These are phyloP conservation scores for Melanotaenia boesemani DNA, from an alignment of 2,797 vertebrate species.

Conservation along the genomic window DNA sequence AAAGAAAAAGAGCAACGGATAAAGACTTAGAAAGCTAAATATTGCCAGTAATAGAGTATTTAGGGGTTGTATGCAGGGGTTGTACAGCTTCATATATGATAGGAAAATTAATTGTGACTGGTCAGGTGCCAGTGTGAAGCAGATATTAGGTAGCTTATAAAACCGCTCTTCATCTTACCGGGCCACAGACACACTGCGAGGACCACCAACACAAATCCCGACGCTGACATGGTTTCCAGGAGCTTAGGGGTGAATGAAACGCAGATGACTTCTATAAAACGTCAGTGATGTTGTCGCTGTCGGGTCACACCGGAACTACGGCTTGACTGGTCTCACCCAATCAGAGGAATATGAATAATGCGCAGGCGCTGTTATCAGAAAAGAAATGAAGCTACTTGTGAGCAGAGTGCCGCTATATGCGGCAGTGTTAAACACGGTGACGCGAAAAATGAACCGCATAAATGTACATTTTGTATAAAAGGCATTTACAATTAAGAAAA, in stretches of 20 bases:
- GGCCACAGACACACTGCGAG: conserved; percentile 41
- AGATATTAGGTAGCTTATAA: neutral
- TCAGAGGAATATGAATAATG: conserved; percentile 10
- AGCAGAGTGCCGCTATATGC: neutral
- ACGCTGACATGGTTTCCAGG: conserved; percentile 40
- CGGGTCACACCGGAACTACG: conserved; percentile 44
- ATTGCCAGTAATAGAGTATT: neutral
- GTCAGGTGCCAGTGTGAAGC: conserved; percentile 15
- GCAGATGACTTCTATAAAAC: conserved; percentile 11
- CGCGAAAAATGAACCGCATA: no score
- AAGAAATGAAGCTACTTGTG: neutral
- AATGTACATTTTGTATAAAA: no score
- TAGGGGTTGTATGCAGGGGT: neutral
- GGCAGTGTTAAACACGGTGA: neutral
- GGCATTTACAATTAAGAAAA: no score
- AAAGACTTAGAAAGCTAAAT: neutral
- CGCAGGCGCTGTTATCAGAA: conserved; percentile 43
- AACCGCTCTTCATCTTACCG: conserved; percentile 51
- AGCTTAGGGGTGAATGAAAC: neutral
- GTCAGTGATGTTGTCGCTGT: neutral
- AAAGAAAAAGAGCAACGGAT: conserved; percentile 1
- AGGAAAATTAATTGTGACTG: conserved; percentile 9
- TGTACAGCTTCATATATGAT: neutral
- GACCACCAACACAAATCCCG: conserved; percentile 31
- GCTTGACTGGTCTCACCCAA: conserved; percentile 13